Conservation (phyloP, 2,113 vertebrate genomes). For the Coracopsis vasa region DNA sequence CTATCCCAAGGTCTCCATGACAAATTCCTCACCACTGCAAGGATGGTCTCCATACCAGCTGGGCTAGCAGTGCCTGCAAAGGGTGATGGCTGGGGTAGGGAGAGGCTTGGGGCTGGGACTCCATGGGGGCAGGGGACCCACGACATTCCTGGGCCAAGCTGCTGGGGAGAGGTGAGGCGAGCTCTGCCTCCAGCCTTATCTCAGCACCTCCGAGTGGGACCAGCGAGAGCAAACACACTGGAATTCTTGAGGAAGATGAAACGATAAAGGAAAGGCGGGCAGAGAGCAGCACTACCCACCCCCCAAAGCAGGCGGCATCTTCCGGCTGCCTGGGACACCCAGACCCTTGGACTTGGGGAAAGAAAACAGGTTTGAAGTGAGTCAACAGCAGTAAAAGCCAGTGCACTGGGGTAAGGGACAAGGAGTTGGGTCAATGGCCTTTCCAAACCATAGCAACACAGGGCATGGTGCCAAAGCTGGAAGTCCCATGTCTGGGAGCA, state of each 20-base stretch:
- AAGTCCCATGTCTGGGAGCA: neutral
- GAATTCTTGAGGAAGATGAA: constrained; percentile 75
- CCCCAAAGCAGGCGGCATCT: constrained; percentile 55
- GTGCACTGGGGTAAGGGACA: constrained; percentile 46
- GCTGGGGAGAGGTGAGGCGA: constrained; percentile 20
- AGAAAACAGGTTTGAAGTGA: constrained; percentile 69
- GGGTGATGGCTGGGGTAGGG: neutral
- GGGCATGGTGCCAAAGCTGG: neutral
- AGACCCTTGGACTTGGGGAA: constrained; percentile 76
- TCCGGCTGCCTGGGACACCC: constrained; percentile 63
- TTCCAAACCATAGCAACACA: constrained; percentile 3
- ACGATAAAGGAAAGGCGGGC: constrained; percentile 60
- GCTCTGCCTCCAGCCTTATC: constrained; percentile 64
- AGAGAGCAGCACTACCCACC: constrained; percentile 54
- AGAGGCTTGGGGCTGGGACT: neutral
- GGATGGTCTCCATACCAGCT: neutral
- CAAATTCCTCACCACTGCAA: neutral
- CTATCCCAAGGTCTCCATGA: neutral
- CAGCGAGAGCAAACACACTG: constrained; percentile 69
- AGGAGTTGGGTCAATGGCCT: constrained; percentile 43
- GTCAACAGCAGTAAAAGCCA: constrained; percentile 68
- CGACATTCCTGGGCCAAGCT: constrained; percentile 57
- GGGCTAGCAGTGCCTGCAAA: neutral
- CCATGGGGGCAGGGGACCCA: constrained; percentile 4
- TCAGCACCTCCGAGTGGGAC: constrained; percentile 65